These are phyloP conservation scores for Lordiphosa clarofinis DNA, from an alignment of 1,140 invertebrate species.

Conservation along the genomic window DNA sequence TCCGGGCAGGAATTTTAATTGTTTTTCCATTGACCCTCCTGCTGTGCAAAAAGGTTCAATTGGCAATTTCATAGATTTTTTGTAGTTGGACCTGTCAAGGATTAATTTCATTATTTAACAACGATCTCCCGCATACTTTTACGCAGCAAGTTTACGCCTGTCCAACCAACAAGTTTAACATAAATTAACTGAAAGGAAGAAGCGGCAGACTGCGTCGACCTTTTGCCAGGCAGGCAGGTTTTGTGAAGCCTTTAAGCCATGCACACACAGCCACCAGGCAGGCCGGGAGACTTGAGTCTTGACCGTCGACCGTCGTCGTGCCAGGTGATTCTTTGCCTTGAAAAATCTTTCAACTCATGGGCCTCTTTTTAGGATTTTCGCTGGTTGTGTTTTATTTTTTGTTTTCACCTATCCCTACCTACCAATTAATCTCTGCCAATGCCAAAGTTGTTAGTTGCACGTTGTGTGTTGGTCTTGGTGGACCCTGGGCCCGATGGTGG, in stretches of 20 bases:
- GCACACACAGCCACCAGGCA: conserved; percentile 12
- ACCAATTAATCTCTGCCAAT: conserved; percentile 79
- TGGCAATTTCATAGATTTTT: conserved; percentile 59
- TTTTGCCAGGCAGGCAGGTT: conserved; percentile 57
- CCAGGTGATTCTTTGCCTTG: conserved; percentile 68
- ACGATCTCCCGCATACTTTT: conserved; percentile 71
- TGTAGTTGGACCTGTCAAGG: conserved; percentile 73
- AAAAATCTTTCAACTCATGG: conserved; percentile 72
- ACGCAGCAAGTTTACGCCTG: conserved; percentile 69
- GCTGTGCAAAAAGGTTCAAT: conserved; percentile 46
- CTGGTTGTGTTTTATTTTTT: conserved; percentile 10
- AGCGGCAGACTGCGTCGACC: conserved; percentile 41
- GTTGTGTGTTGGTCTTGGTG: conserved; percentile 35
- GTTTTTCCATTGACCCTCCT: conserved; percentile 41
- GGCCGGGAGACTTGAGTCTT: conserved; percentile 20
- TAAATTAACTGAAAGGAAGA: conserved; percentile 66
- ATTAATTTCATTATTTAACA: conserved; percentile 79
- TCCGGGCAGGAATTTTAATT: conserved; percentile 70
- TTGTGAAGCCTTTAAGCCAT: conserved; percentile 35
- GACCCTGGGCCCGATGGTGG: conserved; percentile 31
- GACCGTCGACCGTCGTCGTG: conserved; percentile 33
- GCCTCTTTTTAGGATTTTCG: conserved; percentile 48
- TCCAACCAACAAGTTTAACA: conserved; percentile 71
- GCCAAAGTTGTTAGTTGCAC: conserved; percentile 79
- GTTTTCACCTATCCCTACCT: conserved; percentile 73